Evolutionary conservation across 2,797 vertebrate genomes (phyloP).

Genomic region (Gallinago solitaria): DNA sequence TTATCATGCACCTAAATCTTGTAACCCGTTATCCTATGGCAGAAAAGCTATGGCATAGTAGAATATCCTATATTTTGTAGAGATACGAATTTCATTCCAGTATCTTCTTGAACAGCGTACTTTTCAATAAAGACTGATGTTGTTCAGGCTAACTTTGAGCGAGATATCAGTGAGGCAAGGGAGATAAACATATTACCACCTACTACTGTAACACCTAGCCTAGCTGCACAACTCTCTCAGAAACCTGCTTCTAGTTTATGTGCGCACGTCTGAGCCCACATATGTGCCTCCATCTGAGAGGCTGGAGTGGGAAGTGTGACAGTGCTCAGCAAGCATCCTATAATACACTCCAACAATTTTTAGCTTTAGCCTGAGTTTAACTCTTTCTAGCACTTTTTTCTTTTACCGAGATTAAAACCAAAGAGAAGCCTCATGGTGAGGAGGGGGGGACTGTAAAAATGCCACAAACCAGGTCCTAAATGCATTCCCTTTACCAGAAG

Average conservation of each 20-base stretch:
- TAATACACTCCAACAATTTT: not conserved
- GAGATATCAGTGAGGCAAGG: not conserved
- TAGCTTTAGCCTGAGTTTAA: slow-evolving; percentile 21
- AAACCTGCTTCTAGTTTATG: not conserved
- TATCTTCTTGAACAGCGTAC: not conserved
- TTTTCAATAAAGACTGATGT: not conserved
- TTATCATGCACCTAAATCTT: not conserved
- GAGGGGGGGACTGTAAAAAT: accelerated
- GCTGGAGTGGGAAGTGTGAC: slow-evolving; percentile 31
- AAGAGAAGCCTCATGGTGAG: not conserved
- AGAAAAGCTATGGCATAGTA: not conserved
- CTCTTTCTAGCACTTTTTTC: not conserved
- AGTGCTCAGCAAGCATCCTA: not conserved
- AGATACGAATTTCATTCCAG: not conserved
- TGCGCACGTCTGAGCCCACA: not conserved
- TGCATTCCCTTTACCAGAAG: not conserved
- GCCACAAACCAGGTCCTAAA: not conserved
- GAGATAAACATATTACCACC: not conserved
- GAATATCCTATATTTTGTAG: not conserved
- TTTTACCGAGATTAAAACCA: not conserved
- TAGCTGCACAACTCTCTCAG: not conserved
- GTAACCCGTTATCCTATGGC: accelerated
- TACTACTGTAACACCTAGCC: not conserved
- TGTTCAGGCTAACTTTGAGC: not conserved
- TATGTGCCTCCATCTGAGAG: not conserved